A percentile compares a stretch with the other conserved stretches of the same genome.
Conservation (phyloP, 2,113 vertebrate genomes). For the Spermophilus dauricus region DNA sequence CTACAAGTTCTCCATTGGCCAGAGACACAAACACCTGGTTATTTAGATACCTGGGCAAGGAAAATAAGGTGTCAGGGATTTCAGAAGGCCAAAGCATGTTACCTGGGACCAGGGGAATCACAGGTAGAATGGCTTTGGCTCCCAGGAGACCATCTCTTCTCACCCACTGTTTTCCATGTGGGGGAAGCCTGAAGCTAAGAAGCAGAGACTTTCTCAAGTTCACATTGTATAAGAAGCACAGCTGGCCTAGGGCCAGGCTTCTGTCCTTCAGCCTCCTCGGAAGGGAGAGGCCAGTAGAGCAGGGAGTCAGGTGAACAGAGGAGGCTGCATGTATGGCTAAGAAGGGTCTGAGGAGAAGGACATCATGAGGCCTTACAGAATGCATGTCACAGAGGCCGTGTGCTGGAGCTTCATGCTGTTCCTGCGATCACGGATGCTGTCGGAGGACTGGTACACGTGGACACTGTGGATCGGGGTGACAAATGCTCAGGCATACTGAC, state of each 20-base stretch:
- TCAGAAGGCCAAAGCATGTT: neutral
- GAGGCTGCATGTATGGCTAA: neutral
- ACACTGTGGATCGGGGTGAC: slow-evolving; percentile 89
- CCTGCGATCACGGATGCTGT: slow-evolving; percentile 98
- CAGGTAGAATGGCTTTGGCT: neutral
- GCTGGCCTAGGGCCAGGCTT: neutral
- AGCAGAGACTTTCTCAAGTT: neutral
- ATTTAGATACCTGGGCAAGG: slow-evolving; percentile 93
- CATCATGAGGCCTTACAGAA: slow-evolving; percentile 91
- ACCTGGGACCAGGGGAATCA: neutral
- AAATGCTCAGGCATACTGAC: neutral
- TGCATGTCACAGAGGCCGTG: slow-evolving; percentile 94
- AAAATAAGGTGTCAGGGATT: neutral
- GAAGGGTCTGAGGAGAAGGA: neutral
- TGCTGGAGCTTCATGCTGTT: slow-evolving; percentile 99
- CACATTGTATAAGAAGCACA: neutral
- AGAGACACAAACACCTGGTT: slow-evolving; percentile 98
- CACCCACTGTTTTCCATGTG: neutral
- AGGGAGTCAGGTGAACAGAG: neutral
- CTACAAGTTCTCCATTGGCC: slow-evolving; percentile 96
- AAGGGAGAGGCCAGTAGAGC: neutral
- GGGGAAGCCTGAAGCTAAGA: neutral
- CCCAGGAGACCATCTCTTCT: neutral
- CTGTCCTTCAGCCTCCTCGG: neutral
- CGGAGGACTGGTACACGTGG: slow-evolving; percentile 98